phyloP scores from a whole-genome alignment of 2,797 vertebrate species.

The Falco peregrinus region DNA sequence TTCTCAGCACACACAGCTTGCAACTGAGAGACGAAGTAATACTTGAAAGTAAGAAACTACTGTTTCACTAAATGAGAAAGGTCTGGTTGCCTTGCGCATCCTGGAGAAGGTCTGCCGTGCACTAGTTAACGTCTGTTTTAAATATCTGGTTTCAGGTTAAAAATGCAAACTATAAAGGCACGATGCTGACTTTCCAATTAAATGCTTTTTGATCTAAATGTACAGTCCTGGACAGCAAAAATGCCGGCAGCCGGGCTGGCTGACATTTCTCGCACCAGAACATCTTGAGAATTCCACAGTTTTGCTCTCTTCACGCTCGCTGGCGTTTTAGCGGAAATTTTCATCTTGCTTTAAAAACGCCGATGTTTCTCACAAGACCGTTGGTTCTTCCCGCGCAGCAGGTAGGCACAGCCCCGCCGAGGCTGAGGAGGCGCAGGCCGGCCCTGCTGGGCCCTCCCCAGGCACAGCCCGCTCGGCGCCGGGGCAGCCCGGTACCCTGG shows the following conservation, averaged over 20 bases:
- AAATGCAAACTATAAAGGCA: rapidly evolving
- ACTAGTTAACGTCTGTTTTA: rapidly evolving
- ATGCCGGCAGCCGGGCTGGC: not conserved
- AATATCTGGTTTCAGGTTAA: rapidly evolving
- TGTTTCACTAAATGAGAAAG: rapidly evolving
- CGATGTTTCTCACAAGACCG: not conserved
- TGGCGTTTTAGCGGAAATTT: not conserved
- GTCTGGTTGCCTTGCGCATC: rapidly evolving
- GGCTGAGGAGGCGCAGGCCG: not conserved
- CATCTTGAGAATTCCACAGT: not conserved
- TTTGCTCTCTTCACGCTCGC: not conserved
- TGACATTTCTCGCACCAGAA: not conserved
- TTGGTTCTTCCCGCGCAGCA: rapidly evolving
- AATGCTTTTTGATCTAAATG: not conserved
- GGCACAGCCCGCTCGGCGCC: not conserved
- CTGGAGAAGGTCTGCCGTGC: not conserved
- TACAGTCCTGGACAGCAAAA: not conserved
- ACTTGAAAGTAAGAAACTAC: not conserved
- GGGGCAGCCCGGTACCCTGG: not conserved
- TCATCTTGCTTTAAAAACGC: not conserved
- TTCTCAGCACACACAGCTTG: not conserved
- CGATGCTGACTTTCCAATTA: rapidly evolving
- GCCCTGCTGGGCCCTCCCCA: no score
- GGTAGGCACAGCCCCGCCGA: not conserved
- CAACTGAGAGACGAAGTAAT: rapidly evolving